Percentiles rank a stretch among this genome's conserved stretches.
Evolutionary conservation across 2,888 invertebrate genomes (phyloP).

Genomic region (Malthinus flaveolus): DNA sequence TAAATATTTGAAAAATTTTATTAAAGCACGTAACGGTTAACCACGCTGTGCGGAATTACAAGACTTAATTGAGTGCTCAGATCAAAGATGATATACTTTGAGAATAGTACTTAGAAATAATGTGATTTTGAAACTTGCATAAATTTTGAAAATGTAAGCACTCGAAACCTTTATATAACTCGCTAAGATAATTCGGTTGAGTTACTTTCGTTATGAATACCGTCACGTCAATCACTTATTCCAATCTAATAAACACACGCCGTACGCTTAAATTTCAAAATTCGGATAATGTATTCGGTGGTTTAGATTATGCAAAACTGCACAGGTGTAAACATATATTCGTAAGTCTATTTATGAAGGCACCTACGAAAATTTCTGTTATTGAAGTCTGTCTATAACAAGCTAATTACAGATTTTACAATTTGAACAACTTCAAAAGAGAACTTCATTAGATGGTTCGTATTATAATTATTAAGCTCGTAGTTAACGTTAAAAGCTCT

Average conservation of each 20-base stretch:
- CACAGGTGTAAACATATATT: slow-evolving; percentile 13
- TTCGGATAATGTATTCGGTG: slow-evolving; percentile 14
- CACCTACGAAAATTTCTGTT: too few species aligned
- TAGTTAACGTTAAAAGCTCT: too few species aligned
- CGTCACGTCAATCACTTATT: slow-evolving; percentile 16
- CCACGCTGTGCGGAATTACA: too few species aligned
- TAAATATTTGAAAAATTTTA: too few species aligned
- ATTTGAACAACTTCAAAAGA: too few species aligned
- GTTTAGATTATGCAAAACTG: slow-evolving; percentile 19
- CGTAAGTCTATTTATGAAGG: background rate
- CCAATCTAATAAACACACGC: slow-evolving; percentile 17
- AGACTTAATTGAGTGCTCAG: background rate
- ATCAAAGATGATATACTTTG: slow-evolving; percentile 1
- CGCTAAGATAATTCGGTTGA: slow-evolving; percentile 6
- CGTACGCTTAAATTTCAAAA: slow-evolving; percentile 7
- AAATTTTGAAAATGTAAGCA: slow-evolving; percentile 10
- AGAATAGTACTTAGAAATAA: background rate
- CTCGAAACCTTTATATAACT: slow-evolving; percentile 13
- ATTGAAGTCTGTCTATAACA: too few species aligned
- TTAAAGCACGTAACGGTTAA: too few species aligned
- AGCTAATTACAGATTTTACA: too few species aligned
- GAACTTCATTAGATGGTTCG: too few species aligned
- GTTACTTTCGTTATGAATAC: slow-evolving; percentile 15
- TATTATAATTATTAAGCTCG: too few species aligned
- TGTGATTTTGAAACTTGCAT: slow-evolving; percentile 3